phyloP scores from a whole-genome alignment of 2,797 vertebrate species.

The Tarsius wallacei region DNA sequence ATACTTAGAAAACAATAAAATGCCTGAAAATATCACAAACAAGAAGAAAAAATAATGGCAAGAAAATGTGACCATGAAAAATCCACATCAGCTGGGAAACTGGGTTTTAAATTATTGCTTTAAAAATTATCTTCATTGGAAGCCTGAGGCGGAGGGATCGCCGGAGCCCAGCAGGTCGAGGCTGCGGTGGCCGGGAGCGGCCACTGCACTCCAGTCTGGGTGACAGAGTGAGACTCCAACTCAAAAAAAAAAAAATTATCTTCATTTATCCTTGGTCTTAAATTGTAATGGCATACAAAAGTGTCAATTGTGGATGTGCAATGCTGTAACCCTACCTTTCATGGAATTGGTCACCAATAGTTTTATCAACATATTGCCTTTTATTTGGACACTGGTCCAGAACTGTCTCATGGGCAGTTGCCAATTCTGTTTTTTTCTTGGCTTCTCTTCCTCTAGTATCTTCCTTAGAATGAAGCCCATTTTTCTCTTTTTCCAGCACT shows the following conservation, averaged over 20 bases:
- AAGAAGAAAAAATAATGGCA: constrained; percentile 22
- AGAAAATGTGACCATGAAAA: neutral
- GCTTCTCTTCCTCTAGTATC: constrained; percentile 68
- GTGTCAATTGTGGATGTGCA: fast-evolving
- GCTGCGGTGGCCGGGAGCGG: too few species aligned
- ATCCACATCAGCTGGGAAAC: neutral
- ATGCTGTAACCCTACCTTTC: neutral
- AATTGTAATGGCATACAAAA: fast-evolving
- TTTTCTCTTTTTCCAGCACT: constrained; percentile 69
- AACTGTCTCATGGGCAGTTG: constrained; percentile 65
- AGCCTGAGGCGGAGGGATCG: too few species aligned
- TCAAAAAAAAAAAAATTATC: neutral
- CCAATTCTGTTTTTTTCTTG: constrained; percentile 35
- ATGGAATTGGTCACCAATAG: neutral
- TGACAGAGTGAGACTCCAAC: too few species aligned
- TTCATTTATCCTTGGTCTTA: neutral
- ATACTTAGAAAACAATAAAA: neutral
- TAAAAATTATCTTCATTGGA: neutral
- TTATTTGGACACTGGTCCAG: constrained; percentile 37
- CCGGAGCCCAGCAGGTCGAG: too few species aligned
- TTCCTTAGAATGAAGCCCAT: constrained; percentile 74
- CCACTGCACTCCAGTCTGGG: too few species aligned
- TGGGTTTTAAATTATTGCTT: neutral
- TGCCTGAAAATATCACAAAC: neutral
- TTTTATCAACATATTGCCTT: constrained; percentile 15